Base-by-base conservation (phyloP, 2,113 vertebrate genomes). In the Agelaius phoeniceus region DNA sequence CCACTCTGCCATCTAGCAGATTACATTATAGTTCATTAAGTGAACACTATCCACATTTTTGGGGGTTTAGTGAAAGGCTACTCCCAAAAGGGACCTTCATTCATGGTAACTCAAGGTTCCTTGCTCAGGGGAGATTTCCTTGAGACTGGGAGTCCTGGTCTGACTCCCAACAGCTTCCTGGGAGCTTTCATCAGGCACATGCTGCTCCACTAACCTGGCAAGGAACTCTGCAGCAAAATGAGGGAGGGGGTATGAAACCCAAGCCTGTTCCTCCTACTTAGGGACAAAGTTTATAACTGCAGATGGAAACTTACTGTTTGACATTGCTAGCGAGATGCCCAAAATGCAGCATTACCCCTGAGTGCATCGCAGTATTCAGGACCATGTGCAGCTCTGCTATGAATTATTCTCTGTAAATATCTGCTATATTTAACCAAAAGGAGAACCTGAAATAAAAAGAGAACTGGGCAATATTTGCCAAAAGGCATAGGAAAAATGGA, bases 401-500 rank as follows among this genome's bases (percentile, higher is more conserved):
- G 88, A 95, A 94, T 90, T 85, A 94, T 94, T 94, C 93, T 93
- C 87, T 87, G 41, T 92, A 89, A 90, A 78, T 87, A 94, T 63
- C 61, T 94, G 28, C 59, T 77, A 18, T 63, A 78, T 81, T 94
- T 95, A 94, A 90, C 61, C 57, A 27, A 63, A 83, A 87, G 39
- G 33, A 93, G 87, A 86, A 77, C 48, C 65, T 86, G 79, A 68
- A 81, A 73, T 51, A 67, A 75, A 74, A 63, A 77, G 10, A 43
- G 20, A 72, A 59, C 10, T 7, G 22, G 55, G 54, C 26, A 86
- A 52, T 17, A 4, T 76, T 80, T 80, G 24, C 27, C 33, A 67
- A 82, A 65, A 85, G 14, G 37, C 44, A 54, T 7, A 17, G 27
- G 31, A 61, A 68, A 67, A 73, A 62, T 28, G 4, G 27, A 55